These are phyloP conservation scores for Elmis aenea DNA, from an alignment of 2,888 invertebrate genomes.

Conservation along the genomic window DNA sequence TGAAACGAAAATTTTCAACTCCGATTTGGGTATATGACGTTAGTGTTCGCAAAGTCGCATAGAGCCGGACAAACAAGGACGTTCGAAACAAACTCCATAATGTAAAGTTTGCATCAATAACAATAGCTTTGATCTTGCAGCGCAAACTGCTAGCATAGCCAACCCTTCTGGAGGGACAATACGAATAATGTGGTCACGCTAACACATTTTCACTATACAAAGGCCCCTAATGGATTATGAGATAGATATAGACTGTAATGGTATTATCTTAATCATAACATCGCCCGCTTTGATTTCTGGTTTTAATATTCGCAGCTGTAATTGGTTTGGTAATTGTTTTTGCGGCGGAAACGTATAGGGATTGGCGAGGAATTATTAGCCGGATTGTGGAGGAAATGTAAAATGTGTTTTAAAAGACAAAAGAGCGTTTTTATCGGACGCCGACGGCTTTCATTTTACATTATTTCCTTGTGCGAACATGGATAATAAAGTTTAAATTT, in stretches of 20 bases:
- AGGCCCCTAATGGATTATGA: conserved; percentile 39
- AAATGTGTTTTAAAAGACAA: conserved; percentile 9
- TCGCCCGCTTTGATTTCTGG: conserved; percentile 42
- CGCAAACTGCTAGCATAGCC: conserved; percentile 28
- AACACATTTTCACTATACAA: conserved; percentile 32
- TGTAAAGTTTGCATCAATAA: conserved; percentile 8
- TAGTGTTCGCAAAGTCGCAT: too few relatives aligned
- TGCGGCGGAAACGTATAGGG: conserved; percentile 32
- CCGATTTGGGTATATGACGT: too few relatives aligned
- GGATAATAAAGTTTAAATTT: too few relatives aligned
- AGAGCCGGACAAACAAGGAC: too few relatives aligned
- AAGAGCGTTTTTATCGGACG: too few relatives aligned
- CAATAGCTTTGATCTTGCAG: conserved; percentile 15
- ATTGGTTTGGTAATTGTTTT: conserved; percentile 43
- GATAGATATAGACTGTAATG: conserved; percentile 37
- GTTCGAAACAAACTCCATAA: too few relatives aligned
- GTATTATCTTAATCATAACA: conserved; percentile 42
- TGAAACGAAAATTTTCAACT: too few relatives aligned
- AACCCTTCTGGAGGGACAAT: conserved; percentile 23
- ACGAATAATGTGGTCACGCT: conserved; percentile 28
- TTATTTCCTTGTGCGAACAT: too few relatives aligned
- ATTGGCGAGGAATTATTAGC: conserved; percentile 31
- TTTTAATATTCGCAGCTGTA: conserved; percentile 41
- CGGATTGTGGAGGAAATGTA: conserved; percentile 16
- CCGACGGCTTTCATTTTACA: too few relatives aligned